phyloP scores from a whole-genome alignment of 2,113 vertebrate genomes.

The Eurypyga helias region DNA sequence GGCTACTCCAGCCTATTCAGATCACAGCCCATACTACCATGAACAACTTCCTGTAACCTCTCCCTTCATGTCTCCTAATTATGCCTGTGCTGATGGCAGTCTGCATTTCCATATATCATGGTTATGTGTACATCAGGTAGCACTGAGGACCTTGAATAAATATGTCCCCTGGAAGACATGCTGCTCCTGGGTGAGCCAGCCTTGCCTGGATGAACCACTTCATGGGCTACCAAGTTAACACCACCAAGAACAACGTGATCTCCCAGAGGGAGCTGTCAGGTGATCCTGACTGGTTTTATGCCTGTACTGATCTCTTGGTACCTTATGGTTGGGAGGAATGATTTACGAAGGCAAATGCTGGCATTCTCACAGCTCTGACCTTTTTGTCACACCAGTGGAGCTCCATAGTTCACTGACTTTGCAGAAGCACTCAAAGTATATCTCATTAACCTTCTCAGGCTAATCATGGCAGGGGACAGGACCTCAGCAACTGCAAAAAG shows the following conservation, averaged over 20 bases:
- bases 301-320: neutral
- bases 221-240: neutral
- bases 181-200: neutral
- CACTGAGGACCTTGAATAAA: neutral
- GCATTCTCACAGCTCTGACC: slow-evolving; percentile 13
- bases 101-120: neutral
- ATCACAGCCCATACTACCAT: neutral
- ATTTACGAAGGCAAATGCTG: neutral
- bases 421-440: slow-evolving; percentile 34
- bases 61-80: neutral
- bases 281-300: neutral
- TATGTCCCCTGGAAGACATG: neutral
- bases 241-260: neutral
- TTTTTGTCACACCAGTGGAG: slow-evolving; percentile 11
- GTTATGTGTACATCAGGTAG: neutral
- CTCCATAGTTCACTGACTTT: slow-evolving; percentile 15
- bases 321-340: neutral
- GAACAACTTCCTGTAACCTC: neutral
- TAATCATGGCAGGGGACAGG: slow-evolving; percentile 64
- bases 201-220: neutral
- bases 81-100: neutral
- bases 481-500: slow-evolving; percentile 52
- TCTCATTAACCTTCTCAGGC: slow-evolving; percentile 71
- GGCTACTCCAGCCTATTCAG: neutral
- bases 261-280: neutral